Percentiles rank a stretch among this genome's conserved stretches.
phyloP scores from a whole-genome alignment of 2,888 invertebrate genomes.

The Troides aeacus region DNA sequence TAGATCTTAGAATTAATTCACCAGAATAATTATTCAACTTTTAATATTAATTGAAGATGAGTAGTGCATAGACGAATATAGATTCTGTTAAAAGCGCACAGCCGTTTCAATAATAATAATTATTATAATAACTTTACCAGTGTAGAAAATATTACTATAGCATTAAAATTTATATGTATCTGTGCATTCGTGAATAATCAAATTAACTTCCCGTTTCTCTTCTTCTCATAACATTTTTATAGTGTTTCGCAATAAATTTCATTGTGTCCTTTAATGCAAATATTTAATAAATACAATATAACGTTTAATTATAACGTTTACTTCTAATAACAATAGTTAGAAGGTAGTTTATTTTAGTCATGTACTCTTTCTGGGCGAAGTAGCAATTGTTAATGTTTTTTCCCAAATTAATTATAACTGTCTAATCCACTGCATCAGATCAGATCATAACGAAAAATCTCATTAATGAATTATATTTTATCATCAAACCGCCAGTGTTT shows the following conservation, averaged over 20 bases:
- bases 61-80: conserved; percentile 1
- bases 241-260: background rate
- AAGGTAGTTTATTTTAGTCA: no score
- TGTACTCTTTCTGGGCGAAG: no score
- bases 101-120: conserved; percentile 6
- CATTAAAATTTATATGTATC: conserved; percentile 2
- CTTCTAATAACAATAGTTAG: no score
- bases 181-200: background rate
- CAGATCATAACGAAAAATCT: no score
- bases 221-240: background rate
- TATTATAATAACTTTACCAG: background rate
- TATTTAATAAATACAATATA: background rate
- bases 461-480: no score
- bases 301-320: no score
- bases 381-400: no score
- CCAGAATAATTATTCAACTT: background rate
- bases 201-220: background rate
- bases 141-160: background rate
- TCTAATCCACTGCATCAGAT: no score
- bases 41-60: conserved; percentile 1
- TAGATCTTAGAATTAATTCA: background rate
- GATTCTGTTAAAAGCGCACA: conserved; percentile 23
- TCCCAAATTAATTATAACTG: no score
- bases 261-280: background rate
- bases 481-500: no score